Evolutionary conservation across 64 coral and sea anemone species (phyloP).

Genomic region (Pachyseris speciosa): DNA sequence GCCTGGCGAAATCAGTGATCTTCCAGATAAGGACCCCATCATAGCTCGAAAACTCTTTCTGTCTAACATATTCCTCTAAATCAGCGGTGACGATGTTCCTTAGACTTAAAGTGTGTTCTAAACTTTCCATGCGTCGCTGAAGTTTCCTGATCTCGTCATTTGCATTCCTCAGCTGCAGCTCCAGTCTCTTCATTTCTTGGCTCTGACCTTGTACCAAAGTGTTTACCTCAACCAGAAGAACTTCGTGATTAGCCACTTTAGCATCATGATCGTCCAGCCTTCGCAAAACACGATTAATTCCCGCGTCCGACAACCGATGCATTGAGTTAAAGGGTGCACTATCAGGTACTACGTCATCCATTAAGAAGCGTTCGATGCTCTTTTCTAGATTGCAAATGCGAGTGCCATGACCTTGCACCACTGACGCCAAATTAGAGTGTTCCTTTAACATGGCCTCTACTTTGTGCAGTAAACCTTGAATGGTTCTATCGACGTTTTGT

Average conservation of each 20-base stretch:
- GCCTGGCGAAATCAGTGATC: conserved; percentile 44
- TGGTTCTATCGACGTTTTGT: background rate
- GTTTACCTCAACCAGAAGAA: conserved; percentile 47
- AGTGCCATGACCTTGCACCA: background rate
- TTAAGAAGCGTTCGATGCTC: background rate
- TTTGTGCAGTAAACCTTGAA: background rate
- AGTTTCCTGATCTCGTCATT: conserved; percentile 42
- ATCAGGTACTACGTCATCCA: background rate
- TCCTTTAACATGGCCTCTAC: background rate
- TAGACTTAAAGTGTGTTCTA: conserved; percentile 33
- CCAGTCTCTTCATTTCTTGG: background rate
- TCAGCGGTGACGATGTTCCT: conserved; percentile 48
- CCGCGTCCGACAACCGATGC: background rate
- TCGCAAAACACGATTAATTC: background rate
- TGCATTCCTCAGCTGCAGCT: background rate
- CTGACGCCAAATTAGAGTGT: background rate
- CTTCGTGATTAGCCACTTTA: conserved; percentile 40
- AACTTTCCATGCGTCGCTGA: conserved; percentile 23
- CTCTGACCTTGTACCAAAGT: background rate
- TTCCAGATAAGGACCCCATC: conserved; percentile 66
- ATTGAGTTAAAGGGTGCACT: background rate
- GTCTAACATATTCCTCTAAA: conserved; percentile 52
- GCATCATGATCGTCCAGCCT: conserved; percentile 38
- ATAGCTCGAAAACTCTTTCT: background rate
- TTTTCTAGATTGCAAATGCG: background rate